Evolutionary conservation across 2,797 vertebrate species (phyloP), one percentile per base, ranked within the genome.

Genomic region (Neomorphus geoffroyi): DNA sequence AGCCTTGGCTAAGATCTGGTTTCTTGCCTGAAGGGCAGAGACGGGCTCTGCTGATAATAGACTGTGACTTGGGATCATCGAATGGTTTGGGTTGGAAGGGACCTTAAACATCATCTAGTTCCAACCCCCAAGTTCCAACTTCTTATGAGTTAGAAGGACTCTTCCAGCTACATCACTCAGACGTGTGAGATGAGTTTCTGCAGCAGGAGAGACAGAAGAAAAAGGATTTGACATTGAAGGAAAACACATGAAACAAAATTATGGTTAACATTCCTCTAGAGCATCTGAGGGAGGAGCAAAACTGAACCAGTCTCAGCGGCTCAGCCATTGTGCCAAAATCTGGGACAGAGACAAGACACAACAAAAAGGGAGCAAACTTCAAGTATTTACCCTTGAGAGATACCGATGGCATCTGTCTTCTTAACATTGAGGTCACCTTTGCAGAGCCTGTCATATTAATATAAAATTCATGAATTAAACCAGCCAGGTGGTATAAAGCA

Each of bases 361-460:
- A 60, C 9, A 46, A 64, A 90, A 93, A 95, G 41, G 41, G 77
- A 93, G 41, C 48, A 86, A 73, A 92, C 64, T 70, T 84, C 70
- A 67, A 73, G 48, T 86, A 80, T 92, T 93, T 96, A 92, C 82
- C 92, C 82, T 91, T 65, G 79, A 84, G 86, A 94, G 73, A 88
- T 75, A 81, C 65, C 27, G 62, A 79, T 48, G 62, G 62, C 92
- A 94, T 94, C 92, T 94, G 90, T 90, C 79, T 90, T 74, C 90
- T 93, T 90, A 90, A 92, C 88, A 85, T 86, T 86, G 91, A 54
- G 69, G 79, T 83, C 90, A 94, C 80, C 93, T 91, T 91, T 84
- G 85, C 60, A 86, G 26, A 92, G 61, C 35, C 58, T 92, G 74
- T 94, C 74, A 66, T 60, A 93, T 77, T 94, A 87, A 74, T 65